Evolutionary conservation across 2,888 invertebrate species (phyloP).

Genomic region (Caenorhabditis sp.): DNA sequence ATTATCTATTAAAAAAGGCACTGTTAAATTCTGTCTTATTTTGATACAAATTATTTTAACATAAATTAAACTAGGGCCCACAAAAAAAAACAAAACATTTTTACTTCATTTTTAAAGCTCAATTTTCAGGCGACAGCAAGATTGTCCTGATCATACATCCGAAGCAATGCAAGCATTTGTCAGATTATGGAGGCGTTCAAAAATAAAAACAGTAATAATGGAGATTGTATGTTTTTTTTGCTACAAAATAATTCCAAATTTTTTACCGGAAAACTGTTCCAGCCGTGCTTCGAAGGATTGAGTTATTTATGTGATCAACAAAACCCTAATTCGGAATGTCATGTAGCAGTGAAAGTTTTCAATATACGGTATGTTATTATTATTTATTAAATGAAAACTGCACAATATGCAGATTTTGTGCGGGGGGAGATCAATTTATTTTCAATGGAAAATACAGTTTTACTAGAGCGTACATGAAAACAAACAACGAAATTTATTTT

Average conservation of each 20-base stretch:
- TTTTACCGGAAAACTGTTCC: constrained; percentile 6
- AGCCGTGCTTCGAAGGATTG: constrained; percentile 46
- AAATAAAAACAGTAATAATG: constrained; percentile 27
- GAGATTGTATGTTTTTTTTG: constrained; percentile 26
- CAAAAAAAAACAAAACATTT: no score
- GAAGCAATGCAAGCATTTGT: constrained; percentile 31
- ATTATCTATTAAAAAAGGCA: no score
- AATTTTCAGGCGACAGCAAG: constrained; percentile 26
- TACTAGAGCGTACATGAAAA: no score
- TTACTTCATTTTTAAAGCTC: background rate
- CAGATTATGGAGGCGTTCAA: constrained; percentile 21
- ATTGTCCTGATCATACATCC: constrained; percentile 32
- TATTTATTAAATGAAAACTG: background rate
- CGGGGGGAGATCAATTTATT: no score
- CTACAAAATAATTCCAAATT: background rate
- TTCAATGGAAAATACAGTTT: no score
- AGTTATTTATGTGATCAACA: constrained; percentile 17
- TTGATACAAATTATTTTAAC: no score
- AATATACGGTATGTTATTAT: constrained; percentile 23
- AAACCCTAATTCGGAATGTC: constrained; percentile 5
- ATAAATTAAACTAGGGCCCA: no score
- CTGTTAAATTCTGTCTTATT: no score
- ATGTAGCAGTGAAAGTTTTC: constrained; percentile 25
- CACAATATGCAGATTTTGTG: no score
- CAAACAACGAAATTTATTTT: no score